Conservation (phyloP, 2,888 invertebrate species). For the Euplexia lucipara region DNA sequence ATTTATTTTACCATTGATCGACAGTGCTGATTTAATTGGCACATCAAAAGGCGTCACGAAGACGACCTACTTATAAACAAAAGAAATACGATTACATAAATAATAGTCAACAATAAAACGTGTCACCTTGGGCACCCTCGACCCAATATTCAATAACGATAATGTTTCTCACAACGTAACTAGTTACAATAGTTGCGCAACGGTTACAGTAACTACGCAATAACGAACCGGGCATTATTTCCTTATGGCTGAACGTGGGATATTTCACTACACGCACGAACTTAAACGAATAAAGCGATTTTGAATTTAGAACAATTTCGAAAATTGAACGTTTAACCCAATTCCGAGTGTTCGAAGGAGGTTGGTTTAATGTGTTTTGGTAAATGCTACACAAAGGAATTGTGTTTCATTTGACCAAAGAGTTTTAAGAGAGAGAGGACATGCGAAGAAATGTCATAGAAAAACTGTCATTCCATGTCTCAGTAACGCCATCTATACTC, state of each 20-base stretch:
- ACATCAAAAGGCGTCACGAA: background rate
- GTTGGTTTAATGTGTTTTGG: slow-evolving; percentile 30
- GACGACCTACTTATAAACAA: slow-evolving; percentile 1
- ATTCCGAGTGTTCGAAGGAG: slow-evolving; percentile 30
- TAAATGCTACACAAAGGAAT: slow-evolving; percentile 35
- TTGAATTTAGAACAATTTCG: slow-evolving; percentile 54
- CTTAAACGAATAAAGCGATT: slow-evolving; percentile 47
- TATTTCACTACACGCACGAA: slow-evolving; percentile 58
- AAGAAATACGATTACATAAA: slow-evolving; percentile 32
- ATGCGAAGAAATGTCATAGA: too few relatives aligned
- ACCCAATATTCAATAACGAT: slow-evolving; percentile 36
- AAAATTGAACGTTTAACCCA: slow-evolving; percentile 52
- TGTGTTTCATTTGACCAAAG: slow-evolving; percentile 15
- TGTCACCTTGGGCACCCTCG: slow-evolving; percentile 41
- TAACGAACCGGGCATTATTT: slow-evolving; percentile 47
- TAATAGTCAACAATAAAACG: slow-evolving; percentile 9
- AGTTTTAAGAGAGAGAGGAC: too few relatives aligned
- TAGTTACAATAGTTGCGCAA: slow-evolving; percentile 34
- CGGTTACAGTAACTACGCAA: slow-evolving; percentile 41
- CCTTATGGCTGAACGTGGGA: slow-evolving; percentile 57
- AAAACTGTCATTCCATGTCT: too few relatives aligned
- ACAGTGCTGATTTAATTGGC: background rate
- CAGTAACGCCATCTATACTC: too few relatives aligned
- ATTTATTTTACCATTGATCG: too few relatives aligned
- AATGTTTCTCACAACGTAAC: slow-evolving; percentile 39